Conservation (phyloP, 2,888 invertebrate species). For the Caenorhabditis panamensis region DNA sequence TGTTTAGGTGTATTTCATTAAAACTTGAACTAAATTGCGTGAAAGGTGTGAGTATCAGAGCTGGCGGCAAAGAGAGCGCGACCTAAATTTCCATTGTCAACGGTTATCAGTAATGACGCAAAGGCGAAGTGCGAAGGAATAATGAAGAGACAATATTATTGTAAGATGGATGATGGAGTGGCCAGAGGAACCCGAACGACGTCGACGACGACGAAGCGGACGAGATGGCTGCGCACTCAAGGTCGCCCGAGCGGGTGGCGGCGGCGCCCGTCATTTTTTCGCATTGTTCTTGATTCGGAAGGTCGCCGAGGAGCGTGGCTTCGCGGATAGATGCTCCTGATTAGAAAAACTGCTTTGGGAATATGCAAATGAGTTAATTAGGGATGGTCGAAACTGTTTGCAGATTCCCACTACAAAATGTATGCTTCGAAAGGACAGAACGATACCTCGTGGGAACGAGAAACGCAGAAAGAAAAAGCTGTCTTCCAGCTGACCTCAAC, state of each 20-base stretch:
- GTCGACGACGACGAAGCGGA: constrained; percentile 4
- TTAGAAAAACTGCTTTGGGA: neutral
- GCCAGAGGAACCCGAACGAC: constrained; percentile 31
- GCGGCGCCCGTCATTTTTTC: constrained; percentile 26
- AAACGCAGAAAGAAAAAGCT: neutral
- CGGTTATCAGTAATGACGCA: constrained; percentile 9
- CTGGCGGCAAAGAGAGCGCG: neutral
- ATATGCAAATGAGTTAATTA: neutral
- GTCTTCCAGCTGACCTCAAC: neutral
- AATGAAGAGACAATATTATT: constrained; percentile 45
- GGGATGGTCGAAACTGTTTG: no score
- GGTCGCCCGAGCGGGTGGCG: constrained; percentile 28
- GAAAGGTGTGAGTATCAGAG: neutral
- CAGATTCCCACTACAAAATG: no score
- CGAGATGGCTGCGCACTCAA: constrained; percentile 15
- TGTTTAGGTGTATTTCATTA: no score
- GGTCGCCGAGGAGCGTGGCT: constrained; percentile 22
- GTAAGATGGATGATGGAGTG: constrained; percentile 46
- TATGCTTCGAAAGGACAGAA: no score
- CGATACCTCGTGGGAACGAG: neutral
- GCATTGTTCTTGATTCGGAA: constrained; percentile 11
- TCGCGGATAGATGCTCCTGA: neutral
- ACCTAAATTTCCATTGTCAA: neutral
- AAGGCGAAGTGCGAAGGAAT: constrained; percentile 14
- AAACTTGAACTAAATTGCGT: neutral